These are phyloP conservation scores for Zenarchopterus dispar DNA, from an alignment of 2,797 vertebrate species.

Conservation along the genomic window DNA sequence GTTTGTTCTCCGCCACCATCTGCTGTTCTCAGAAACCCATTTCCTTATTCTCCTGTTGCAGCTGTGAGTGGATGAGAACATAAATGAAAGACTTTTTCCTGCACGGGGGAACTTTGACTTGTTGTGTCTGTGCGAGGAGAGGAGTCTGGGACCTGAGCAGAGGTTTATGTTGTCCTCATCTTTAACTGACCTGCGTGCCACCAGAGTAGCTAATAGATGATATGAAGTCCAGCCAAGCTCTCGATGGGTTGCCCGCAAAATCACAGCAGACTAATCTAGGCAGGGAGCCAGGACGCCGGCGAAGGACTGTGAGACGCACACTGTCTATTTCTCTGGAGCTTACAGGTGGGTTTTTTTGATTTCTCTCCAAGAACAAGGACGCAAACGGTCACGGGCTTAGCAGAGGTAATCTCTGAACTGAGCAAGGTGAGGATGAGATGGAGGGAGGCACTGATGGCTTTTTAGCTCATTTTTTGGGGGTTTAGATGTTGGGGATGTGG, in stretches of 20 bases:
- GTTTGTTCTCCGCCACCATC: too few relatives aligned
- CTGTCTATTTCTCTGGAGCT: conserved; percentile 16
- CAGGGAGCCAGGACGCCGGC: conserved; percentile 49
- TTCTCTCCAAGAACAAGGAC: conserved; percentile 17
- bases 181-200: conserved; percentile 42
- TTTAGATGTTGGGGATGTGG: conserved; percentile 11
- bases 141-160: conserved; percentile 3
- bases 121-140: conserved; percentile 13
- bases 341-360: conserved; percentile 39
- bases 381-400: not conserved
- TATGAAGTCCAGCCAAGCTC: conserved; percentile 62
- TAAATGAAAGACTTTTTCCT: not conserved
- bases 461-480: conserved; percentile 25
- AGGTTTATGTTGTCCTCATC: conserved; percentile 39
- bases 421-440: conserved; percentile 27
- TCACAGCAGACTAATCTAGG: conserved; percentile 53
- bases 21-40: too few relatives aligned
- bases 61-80: too few relatives aligned
- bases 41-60: too few relatives aligned
- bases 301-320: conserved; percentile 41
- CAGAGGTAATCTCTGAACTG: conserved; percentile 29
- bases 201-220: conserved; percentile 68
- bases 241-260: conserved; percentile 59
- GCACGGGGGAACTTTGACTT: not conserved
- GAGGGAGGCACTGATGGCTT: conserved; percentile 24